Evolutionary conservation across 2,113 vertebrate genomes (phyloP).

Genomic region (Pelodiscus sinensis): DNA sequence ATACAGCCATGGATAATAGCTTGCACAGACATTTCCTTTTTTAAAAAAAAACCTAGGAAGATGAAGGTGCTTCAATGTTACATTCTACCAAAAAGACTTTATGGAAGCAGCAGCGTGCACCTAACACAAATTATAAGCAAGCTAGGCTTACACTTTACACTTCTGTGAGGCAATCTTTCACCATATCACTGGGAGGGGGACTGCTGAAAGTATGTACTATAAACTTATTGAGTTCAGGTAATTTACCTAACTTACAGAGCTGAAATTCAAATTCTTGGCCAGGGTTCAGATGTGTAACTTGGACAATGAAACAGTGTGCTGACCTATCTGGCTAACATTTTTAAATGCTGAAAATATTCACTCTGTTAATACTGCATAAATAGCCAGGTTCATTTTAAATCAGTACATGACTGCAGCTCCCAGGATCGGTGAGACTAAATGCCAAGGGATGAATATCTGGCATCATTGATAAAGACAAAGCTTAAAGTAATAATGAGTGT

Average conservation of each 20-base stretch:
- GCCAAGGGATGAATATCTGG: conserved; percentile 2
- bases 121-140: conserved; percentile 28
- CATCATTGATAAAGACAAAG: conserved; percentile 13
- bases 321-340: not conserved
- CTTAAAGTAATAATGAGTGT: conserved; percentile 22
- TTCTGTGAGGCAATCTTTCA: not conserved
- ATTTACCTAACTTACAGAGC: not conserved
- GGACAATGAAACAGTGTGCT: not conserved
- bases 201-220: conserved; percentile 23
- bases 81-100: conserved; percentile 5
- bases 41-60: not conserved
- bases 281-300: not conserved
- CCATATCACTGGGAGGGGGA: not conserved
- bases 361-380: not conserved
- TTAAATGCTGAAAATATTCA: conserved; percentile 9
- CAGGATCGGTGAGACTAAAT: conserved; percentile 11
- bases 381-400: not conserved
- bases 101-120: not conserved
- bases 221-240: conserved; percentile 30
- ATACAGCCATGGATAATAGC: not conserved
- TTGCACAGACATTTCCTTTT: not conserved
- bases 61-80: not conserved
- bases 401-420: conserved; percentile 3
- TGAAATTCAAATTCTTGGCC: not conserved
- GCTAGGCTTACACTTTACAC: conserved; percentile 2